Evolutionary conservation across 1,140 invertebrate genomes (phyloP), one percentile per base, ranked within the genome.

Genomic region (Drosophila pectinifera): DNA sequence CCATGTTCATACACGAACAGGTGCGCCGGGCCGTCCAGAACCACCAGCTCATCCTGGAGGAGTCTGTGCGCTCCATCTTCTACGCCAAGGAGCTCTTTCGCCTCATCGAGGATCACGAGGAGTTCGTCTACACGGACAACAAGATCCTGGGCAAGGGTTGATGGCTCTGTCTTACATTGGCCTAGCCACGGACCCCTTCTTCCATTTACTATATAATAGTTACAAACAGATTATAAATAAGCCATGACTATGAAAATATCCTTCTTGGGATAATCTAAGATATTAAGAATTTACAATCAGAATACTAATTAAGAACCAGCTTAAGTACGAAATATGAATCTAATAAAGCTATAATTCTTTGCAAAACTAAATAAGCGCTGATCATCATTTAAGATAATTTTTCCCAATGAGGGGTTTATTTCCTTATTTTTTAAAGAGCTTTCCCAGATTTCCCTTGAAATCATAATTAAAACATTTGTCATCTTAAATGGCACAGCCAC

Each of bases 61-160:
- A 91, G 41, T 91, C 89, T 1, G 84, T 91, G 28, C 80, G 89
- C 5, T 91, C 89, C 4, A 74, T 91, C 2, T 73, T 57, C 56
- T 91, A 91, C 45, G 81, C 90, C 67, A 89, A 89, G 57, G 55
- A 90, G 39, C 51, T 90, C 6, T 90, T 79, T 10, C 85, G 65
- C 3, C 68, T 89, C 0, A 58, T 89, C 7, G 69, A 84, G 56
- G 76, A 88, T 36, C 77, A 80, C 45, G 83, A 89, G 53, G 78
- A 85, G 26, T 80, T 84, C 24, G 67, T 80, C 43, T 77, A 69
- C 26, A 64, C 59, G 2, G 83, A 88, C 39, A 78, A 76, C 7
- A 56, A 80, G 45, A 80, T 73, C 11, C 31, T 80, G 28, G 34
- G 39, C 10, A 62, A 48, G 20, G 13, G 18, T 6, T 69, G 45